These are phyloP conservation scores for Rhodinocichla rosea DNA, from an alignment of 2,113 vertebrate genomes.

Conservation along the genomic window DNA sequence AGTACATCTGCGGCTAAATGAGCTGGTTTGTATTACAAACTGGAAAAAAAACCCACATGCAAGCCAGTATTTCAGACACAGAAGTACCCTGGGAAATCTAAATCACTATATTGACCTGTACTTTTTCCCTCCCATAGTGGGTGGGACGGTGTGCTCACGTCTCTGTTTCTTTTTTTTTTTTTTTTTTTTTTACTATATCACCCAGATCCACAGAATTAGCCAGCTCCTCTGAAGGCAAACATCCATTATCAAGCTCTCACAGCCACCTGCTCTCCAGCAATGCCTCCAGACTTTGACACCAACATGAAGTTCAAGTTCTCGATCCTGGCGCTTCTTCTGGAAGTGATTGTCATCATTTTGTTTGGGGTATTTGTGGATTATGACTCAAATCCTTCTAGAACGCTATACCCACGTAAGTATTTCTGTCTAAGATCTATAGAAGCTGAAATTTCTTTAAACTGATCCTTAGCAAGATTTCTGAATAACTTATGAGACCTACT, in stretches of 20 bases:
- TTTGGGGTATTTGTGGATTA: conserved; percentile 84
- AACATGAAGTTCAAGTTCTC: conserved; percentile 91
- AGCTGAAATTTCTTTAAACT: not conserved
- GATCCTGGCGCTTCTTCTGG: conserved; percentile 79
- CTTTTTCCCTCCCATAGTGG: conserved; percentile 40
- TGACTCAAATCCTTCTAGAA: accelerated
- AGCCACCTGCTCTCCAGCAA: conserved; percentile 48
- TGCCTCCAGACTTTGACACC: conserved; percentile 76
- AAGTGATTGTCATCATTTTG: conserved; percentile 82
- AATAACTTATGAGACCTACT: not conserved
- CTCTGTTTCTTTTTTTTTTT: not conserved
- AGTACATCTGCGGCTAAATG: not conserved
- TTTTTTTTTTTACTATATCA: conserved; percentile 57
- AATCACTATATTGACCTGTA: not conserved
- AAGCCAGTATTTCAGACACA: not conserved
- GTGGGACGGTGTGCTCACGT: conserved; percentile 11
- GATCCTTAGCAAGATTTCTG: not conserved
- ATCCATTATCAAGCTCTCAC: conserved; percentile 70
- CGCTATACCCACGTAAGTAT: conserved; percentile 84
- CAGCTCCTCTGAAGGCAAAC: conserved; percentile 64
- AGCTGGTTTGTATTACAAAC: not conserved
- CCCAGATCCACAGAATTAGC: conserved; percentile 57
- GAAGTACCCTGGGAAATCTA: not conserved
- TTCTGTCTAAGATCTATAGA: not conserved
- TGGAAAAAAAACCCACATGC: not conserved